Conservation (phyloP, 2,113 vertebrate genomes). For the Notothenia coriiceps region DNA sequence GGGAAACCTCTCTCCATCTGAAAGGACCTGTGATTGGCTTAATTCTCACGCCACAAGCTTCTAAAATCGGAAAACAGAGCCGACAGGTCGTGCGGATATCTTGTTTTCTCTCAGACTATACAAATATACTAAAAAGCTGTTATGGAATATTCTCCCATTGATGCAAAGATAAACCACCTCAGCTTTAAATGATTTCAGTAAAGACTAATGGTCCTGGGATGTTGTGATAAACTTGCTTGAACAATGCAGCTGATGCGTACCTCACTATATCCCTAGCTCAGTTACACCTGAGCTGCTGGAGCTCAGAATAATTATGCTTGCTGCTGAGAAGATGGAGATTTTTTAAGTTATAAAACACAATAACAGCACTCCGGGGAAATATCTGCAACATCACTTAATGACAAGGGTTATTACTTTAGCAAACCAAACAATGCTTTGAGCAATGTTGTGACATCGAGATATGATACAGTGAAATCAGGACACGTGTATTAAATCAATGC, state of each 20-base stretch:
- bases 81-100: too few species aligned
- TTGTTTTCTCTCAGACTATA: neutral
- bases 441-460: neutral
- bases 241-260: conserved; percentile 18
- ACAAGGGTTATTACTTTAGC: conserved; percentile 22
- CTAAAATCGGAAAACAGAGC: too few species aligned
- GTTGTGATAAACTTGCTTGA: neutral
- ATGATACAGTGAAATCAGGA: conserved; percentile 16
- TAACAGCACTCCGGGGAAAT: conserved; percentile 17
- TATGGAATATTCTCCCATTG: too few species aligned
- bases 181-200: neutral
- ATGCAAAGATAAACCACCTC: too few species aligned
- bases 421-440: neutral
- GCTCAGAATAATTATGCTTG: conserved; percentile 29
- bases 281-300: conserved; percentile 33
- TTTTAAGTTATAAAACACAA: conserved; percentile 22
- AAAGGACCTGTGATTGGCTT: too few species aligned
- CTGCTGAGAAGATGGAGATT: conserved; percentile 23
- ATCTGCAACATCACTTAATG: conserved; percentile 6
- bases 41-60: too few species aligned
- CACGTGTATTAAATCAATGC: conserved; percentile 3
- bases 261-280: conserved; percentile 21
- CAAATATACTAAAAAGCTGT: too few species aligned
- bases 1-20: too few species aligned
- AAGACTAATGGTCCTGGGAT: conserved; percentile 5